Evolutionary conservation across 2,888 invertebrate genomes (phyloP), one percentile per base, ranked within the genome.

Genomic region (Eubasilissa splendida): DNA sequence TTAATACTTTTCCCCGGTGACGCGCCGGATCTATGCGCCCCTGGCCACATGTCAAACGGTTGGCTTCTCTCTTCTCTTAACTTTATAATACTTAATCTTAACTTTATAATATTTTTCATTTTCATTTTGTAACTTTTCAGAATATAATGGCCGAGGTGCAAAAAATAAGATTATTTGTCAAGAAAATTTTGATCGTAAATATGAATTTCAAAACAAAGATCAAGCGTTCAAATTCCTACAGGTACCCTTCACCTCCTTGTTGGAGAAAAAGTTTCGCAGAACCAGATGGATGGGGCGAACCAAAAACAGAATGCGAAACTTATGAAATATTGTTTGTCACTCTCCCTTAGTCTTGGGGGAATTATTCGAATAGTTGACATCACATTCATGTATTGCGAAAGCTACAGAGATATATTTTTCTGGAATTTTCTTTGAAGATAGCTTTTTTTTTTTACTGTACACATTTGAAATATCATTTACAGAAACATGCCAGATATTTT

Each of bases 141-240:
- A 42, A 42, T 42, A 42, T 7, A 42, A 7, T 42, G 7, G 42
- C 42, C 4, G 42, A 42, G 1, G 42, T 42, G 42, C 42, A 42
- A 42, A 42, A 7, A 60, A n/a, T 63, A 63, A 22, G 22, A 12
- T 63, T 50, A n/a, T n/a, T 8, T 14, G 66, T 5, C 66, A n/a
- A n/a, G 50, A 42, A 50, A 66, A 42, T 50, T 68, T 68, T 68
- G 68, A 68, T 68, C 70, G 54, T 54, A 31, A 33, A 12, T 53
- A 14, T 11, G 10, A 70, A 53, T 70, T 53, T 70, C 70, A 70
- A 54, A 31, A 9, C 11, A 33, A 11, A 54, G 54, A 70, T 70
- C 70, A 54, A 70, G 53, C 14, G 70, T 53, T 70, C 70, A 70
- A 70, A 53, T 70, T 54, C 70, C 31, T 70, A 54, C 70, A 70